Percentiles rank a stretch among this genome's conserved stretches.
These are phyloP conservation scores for Tridacna gigas DNA, from an alignment of 2,888 invertebrate species.

Conservation along the genomic window DNA sequence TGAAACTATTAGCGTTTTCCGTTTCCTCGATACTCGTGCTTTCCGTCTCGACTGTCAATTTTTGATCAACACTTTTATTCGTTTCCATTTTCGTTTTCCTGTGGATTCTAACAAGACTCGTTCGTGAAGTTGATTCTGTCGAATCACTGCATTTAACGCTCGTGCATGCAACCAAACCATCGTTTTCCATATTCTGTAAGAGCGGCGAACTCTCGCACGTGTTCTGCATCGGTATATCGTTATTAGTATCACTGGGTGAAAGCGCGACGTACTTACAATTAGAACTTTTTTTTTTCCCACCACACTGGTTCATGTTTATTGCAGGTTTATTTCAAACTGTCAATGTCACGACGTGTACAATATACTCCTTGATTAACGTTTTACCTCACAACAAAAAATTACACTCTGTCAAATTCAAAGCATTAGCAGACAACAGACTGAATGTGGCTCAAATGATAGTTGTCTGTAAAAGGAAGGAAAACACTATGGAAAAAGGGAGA, in stretches of 20 bases:
- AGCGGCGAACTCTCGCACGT: slow-evolving; percentile 14
- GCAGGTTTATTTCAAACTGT: too few relatives aligned
- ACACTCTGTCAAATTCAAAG: too few relatives aligned
- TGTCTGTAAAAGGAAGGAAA: too few relatives aligned
- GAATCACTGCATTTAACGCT: slow-evolving; percentile 2
- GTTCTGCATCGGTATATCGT: neutral
- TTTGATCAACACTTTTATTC: neutral
- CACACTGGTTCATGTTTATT: neutral
- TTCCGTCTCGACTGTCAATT: neutral
- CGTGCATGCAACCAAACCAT: neutral
- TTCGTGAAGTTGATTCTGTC: neutral
- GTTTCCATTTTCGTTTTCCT: neutral
- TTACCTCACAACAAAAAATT: too few relatives aligned
- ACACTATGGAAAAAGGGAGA: too few relatives aligned
- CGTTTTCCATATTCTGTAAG: slow-evolving; percentile 28
- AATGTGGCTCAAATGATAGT: too few relatives aligned
- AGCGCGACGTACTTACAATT: neutral
- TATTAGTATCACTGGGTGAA: neutral
- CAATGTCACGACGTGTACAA: too few relatives aligned
- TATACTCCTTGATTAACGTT: too few relatives aligned
- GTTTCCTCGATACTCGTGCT: neutral
- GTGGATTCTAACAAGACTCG: neutral
- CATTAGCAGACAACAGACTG: too few relatives aligned
- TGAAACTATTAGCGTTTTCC: neutral
- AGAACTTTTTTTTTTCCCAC: neutral